Conservation (phyloP, 2,797 vertebrate genomes). For the Xenentodon cancila region DNA sequence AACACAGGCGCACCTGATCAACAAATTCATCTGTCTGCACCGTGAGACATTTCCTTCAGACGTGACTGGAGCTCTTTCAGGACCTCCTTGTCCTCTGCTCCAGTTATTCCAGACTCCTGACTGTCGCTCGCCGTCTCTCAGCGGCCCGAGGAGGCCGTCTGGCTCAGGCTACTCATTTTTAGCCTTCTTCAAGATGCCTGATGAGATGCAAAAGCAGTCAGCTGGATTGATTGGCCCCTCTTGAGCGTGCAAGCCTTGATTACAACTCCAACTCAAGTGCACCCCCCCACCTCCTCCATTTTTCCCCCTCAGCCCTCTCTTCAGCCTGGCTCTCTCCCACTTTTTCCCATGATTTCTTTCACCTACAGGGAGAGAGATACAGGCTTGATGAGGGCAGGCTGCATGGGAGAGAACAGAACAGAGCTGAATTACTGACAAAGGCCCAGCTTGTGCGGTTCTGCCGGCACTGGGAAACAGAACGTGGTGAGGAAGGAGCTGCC, state of each 20-base stretch:
- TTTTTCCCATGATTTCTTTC: constrained; percentile 48
- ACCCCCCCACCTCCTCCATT: constrained; percentile 12
- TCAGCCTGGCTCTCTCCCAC: constrained; percentile 25
- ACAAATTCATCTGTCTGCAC: too few species aligned
- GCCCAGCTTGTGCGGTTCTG: constrained; percentile 9
- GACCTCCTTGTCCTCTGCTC: constrained; percentile 22
- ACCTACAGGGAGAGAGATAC: constrained; percentile 26
- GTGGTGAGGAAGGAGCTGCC: constrained; percentile 12
- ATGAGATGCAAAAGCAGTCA: constrained; percentile 70
- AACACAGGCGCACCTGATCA: too few species aligned
- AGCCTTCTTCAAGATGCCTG: constrained; percentile 60
- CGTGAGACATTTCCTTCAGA: neutral
- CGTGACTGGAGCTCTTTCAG: constrained; percentile 20
- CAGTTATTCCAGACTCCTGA: constrained; percentile 26
- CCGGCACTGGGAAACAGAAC: constrained; percentile 26
- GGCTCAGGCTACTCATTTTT: constrained; percentile 54
- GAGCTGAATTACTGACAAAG: constrained; percentile 46
- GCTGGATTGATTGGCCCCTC: constrained; percentile 74
- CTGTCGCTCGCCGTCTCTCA: constrained; percentile 31
- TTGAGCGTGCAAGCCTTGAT: constrained; percentile 71
- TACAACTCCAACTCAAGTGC: constrained; percentile 68
- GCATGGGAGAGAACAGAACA: constrained; percentile 27
- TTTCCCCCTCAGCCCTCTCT: constrained; percentile 25
- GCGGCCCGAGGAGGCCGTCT: constrained; percentile 38
- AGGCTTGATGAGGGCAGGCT: constrained; percentile 28